Percentiles rank a stretch among this genome's conserved stretches.
Evolutionary conservation across 2,888 invertebrate genomes (phyloP).

Genomic region (Drosophila cognata): DNA sequence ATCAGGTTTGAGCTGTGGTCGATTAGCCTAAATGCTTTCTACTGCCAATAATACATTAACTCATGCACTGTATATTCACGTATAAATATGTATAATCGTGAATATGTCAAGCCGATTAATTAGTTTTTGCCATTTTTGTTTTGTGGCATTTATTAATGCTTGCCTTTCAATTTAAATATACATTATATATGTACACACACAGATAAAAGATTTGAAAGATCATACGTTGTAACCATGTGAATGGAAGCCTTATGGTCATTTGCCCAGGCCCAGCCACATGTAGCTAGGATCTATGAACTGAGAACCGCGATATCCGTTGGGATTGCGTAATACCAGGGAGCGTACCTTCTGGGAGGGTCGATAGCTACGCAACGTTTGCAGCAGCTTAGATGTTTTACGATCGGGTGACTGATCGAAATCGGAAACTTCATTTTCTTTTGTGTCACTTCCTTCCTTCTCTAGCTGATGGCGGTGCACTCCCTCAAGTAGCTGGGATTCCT

Average conservation of each 20-base stretch:
- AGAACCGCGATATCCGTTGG: conserved; percentile 87
- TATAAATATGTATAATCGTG: not conserved
- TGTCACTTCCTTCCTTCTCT: conserved; percentile 55
- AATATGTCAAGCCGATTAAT: conserved; percentile 1
- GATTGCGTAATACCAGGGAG: conserved; percentile 87
- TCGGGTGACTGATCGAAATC: conserved; percentile 43
- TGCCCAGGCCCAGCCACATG: conserved; percentile 89
- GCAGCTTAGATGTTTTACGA: conserved; percentile 82
- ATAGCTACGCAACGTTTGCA: conserved; percentile 85
- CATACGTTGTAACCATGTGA: conserved; percentile 46
- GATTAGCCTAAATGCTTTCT: not conserved
- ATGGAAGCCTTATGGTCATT: conserved; percentile 62
- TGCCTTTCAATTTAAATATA: conserved; percentile 15
- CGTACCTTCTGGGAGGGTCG: conserved; percentile 86
- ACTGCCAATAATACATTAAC: not conserved
- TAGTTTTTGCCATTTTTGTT: conserved; percentile 12
- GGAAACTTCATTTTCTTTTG: conserved; percentile 15
- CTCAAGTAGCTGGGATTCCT: conserved; percentile 76
- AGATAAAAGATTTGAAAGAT: conserved; percentile 27
- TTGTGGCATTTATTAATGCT: conserved; percentile 23
- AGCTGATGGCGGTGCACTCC: conserved; percentile 80
- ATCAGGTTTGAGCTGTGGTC: not conserved
- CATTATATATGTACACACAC: conserved; percentile 29
- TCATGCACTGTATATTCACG: not conserved
- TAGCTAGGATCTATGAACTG: conserved; percentile 88